Conservation (phyloP, 2,113 vertebrate species). For the Raja brachyura region DNA sequence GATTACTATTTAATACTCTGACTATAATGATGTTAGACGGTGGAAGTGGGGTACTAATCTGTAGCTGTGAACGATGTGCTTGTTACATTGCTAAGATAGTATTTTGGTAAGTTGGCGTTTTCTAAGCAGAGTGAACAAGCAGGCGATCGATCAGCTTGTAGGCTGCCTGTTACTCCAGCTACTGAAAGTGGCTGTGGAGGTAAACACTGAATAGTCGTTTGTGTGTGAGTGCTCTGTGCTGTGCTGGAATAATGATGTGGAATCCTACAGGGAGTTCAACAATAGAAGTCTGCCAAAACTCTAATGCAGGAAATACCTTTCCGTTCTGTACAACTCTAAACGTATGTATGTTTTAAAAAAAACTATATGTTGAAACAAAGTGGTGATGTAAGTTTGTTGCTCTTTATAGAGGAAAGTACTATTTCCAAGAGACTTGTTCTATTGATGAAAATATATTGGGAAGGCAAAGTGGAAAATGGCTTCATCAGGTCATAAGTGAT, state of each 20-base stretch:
- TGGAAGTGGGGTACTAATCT: background rate
- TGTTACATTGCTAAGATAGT: background rate
- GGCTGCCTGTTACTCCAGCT: background rate
- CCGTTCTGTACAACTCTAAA: background rate
- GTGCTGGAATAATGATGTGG: background rate
- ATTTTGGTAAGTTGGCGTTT: background rate
- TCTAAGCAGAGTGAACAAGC: background rate
- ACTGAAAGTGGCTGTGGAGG: background rate
- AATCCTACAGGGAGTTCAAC: background rate
- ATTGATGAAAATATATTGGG: background rate
- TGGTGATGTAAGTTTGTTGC: background rate
- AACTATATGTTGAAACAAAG: background rate
- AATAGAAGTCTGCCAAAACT: background rate
- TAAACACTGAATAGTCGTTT: slow-evolving; percentile 10
- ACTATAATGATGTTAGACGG: background rate
- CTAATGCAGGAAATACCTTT: slow-evolving; percentile 34
- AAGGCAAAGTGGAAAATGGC: slow-evolving; percentile 5
- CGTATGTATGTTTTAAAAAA: background rate
- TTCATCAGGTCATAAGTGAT: background rate
- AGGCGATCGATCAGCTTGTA: background rate
- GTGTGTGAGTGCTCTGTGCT: background rate
- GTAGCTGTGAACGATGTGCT: background rate
- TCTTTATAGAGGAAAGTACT: background rate
- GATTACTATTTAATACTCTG: background rate
- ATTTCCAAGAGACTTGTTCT: background rate